Base-by-base conservation (phyloP, 2,797 vertebrate species). In the Rhinatrema bivittatum region DNA sequence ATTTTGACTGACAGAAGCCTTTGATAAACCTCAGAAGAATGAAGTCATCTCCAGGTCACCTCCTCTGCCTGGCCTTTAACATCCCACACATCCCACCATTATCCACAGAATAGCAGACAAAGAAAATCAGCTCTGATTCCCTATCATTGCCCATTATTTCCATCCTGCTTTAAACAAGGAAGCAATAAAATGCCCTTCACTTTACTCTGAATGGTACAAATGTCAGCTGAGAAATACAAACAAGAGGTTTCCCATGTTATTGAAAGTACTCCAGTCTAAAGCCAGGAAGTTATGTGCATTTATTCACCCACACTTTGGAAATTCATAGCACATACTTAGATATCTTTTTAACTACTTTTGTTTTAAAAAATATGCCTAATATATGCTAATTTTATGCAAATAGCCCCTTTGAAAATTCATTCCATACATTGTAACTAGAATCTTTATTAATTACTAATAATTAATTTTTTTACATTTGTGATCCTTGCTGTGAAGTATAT, bases 1-100 rank as follows among this genome's bases (percentile, higher is more conserved):
- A 81, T 76, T 79, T 85, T 93, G 92, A 93, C 85, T 93, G 90
- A 93, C 91, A 90, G 88, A 74, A 78, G 78, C 79, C 70, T 85
- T 84, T 84, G 87, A 89, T 88, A 87, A 89, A 84, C 87, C 89
- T 89, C 78, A 29, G 67, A 84, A 85, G 86, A 89, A 82, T 72
- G 76, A 86, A 87, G 87, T 88, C 87, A 85, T 78, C 74, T 81
- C 78, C 67, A 69, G 77, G 81, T 85, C 74, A 86, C 69, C 39
- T 60, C 52, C 51, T 66, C 74, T 61, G 74, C 64, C 60, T 79
- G 71, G 77, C 78, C 81, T 82, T 81, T 84, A 65, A 64, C 79
- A 81, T 70, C 69, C 67, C 40, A 32, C 65, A 62, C 65, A 74
- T 74, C 71, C 70, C 75, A 73, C 78, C 68, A 76, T 84, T 81